Evolutionary conservation across 2,888 invertebrate species (phyloP).

Genomic region (Eremobia ochroleuca): DNA sequence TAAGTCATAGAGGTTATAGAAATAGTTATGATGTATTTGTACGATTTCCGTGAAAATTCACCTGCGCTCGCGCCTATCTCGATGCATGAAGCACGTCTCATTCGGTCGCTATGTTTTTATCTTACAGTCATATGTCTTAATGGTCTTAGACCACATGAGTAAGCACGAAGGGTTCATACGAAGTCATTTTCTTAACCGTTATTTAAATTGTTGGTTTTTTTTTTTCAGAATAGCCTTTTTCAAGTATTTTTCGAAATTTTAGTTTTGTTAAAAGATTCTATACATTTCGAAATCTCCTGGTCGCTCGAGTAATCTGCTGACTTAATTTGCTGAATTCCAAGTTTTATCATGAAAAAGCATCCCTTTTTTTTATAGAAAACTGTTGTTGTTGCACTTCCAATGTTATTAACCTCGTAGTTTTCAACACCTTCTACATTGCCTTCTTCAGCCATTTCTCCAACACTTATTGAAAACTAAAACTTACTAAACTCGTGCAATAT

Average conservation of each 20-base stretch:
- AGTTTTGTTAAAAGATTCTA: neutral
- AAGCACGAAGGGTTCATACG: conserved; percentile 79
- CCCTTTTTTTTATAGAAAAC: neutral
- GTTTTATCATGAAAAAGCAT: neutral
- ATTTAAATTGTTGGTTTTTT: conserved; percentile 25
- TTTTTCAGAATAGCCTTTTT: neutral
- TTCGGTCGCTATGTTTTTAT: conserved; percentile 81
- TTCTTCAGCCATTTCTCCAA: neutral
- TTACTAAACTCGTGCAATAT: conserved; percentile 4
- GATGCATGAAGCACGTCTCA: conserved; percentile 88
- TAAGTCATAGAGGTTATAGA: conserved; percentile 56
- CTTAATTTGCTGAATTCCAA: neutral
- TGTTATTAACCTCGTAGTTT: neutral
- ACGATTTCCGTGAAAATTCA: conserved; percentile 83
- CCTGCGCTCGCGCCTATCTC: conserved; percentile 83
- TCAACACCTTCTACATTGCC: neutral
- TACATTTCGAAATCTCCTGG: neutral
- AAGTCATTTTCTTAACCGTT: conserved; percentile 58
- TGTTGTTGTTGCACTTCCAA: neutral
- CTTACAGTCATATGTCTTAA: conserved; percentile 83
- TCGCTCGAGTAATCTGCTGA: neutral
- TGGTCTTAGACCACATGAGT: conserved; percentile 84
- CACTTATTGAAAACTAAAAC: neutral
- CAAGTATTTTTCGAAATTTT: neutral
- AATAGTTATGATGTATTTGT: conserved; percentile 61